phyloP scores from a whole-genome alignment of 1,140 invertebrate species.

The Acromyrmex heyeri region DNA sequence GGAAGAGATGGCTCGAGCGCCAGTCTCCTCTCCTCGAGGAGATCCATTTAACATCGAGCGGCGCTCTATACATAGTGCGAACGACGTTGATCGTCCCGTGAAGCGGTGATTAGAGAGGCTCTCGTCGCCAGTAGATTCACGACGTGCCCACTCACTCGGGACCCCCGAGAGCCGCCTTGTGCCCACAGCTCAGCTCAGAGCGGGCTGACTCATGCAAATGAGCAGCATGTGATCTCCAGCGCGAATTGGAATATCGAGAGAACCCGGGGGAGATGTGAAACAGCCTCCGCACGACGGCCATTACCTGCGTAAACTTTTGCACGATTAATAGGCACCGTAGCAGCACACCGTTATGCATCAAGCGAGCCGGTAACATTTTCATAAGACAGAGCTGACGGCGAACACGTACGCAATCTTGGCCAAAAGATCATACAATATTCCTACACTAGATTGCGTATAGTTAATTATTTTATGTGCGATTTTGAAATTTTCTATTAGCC shows the following conservation, averaged over 20 bases:
- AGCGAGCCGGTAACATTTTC: conserved; percentile 43
- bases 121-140: conserved; percentile 42
- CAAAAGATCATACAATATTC: neutral
- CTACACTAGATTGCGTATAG: neutral
- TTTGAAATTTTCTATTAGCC: neutral
- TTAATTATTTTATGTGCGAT: neutral
- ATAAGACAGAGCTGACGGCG: conserved; percentile 14
- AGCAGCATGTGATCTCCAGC: conserved; percentile 52
- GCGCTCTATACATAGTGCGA: conserved; percentile 71
- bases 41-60: conserved; percentile 67
- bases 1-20: conserved; percentile 63
- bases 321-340: conserved; percentile 48
- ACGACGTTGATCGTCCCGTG: conserved; percentile 74
- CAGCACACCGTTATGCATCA: conserved; percentile 58
- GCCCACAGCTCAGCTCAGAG: conserved; percentile 25
- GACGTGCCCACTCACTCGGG: conserved; percentile 40
- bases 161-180: neutral
- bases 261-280: conserved; percentile 37
- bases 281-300: conserved; percentile 35
- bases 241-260: conserved; percentile 58
- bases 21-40: conserved; percentile 16
- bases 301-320: conserved; percentile 40
- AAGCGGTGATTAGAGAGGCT: conserved; percentile 61
- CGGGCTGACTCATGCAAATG: conserved; percentile 72
- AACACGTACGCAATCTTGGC: neutral